Evolutionary conservation across 2,888 invertebrate genomes (phyloP).

Genomic region (Plagodis pulveraria): DNA sequence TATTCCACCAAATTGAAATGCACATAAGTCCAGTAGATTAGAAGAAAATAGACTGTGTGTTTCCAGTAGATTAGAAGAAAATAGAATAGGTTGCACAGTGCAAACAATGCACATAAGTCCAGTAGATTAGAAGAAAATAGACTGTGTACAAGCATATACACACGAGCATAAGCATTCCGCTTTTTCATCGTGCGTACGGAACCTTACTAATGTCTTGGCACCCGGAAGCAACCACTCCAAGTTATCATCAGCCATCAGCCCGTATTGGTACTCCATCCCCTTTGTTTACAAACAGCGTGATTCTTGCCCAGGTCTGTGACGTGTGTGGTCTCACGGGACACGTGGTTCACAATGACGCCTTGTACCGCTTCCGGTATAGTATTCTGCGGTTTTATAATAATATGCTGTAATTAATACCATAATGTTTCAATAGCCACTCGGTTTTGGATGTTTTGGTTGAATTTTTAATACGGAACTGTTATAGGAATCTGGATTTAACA

Average conservation of each 20-base stretch:
- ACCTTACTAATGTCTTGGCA: neutral
- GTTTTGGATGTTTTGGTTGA: neutral
- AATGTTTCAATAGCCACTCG: constrained; percentile 4
- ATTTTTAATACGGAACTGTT: too few relatives aligned
- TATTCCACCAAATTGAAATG: too few relatives aligned
- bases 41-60: too few relatives aligned
- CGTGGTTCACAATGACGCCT: constrained; percentile 29
- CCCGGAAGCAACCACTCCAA: constrained; percentile 26
- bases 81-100: too few relatives aligned
- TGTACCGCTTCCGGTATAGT: constrained; percentile 32
- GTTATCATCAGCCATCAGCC: constrained; percentile 19
- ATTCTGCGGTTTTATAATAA: constrained; percentile 16
- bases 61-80: too few relatives aligned
- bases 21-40: too few relatives aligned
- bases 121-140: too few relatives aligned
- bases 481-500: too few relatives aligned
- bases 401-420: constrained; percentile 17
- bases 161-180: too few relatives aligned
- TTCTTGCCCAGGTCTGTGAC: constrained; percentile 9
- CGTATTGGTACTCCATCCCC: constrained; percentile 15
- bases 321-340: constrained; percentile 38
- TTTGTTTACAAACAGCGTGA: constrained; percentile 20
- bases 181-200: too few relatives aligned
- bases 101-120: too few relatives aligned
- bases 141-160: too few relatives aligned